Evolutionary conservation across 2,888 invertebrate species (phyloP).

Genomic region (Acrobasis repandana): DNA sequence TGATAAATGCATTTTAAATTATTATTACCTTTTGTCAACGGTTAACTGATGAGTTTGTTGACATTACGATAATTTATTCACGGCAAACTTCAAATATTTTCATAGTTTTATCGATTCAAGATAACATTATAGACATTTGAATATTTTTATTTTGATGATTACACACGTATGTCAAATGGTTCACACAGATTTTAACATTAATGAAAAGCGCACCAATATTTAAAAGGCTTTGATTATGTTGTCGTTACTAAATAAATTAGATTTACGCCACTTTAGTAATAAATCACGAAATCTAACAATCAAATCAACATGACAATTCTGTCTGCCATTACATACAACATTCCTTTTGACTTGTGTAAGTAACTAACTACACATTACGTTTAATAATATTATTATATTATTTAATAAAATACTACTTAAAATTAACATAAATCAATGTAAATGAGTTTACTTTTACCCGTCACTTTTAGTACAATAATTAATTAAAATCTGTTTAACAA

Average conservation of each 20-base stretch:
- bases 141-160: conserved; percentile 26
- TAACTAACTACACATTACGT: no score
- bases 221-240: conserved; percentile 1
- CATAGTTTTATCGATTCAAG: conserved; percentile 69
- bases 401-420: no score
- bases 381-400: no score
- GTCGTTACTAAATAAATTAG: conserved; percentile 21
- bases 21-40: conserved; percentile 54
- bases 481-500: no score
- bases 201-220: neutral
- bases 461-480: no score
- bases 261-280: conserved; percentile 32
- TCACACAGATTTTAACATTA: neutral
- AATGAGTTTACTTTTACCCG: no score
- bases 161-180: neutral
- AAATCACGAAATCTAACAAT: conserved; percentile 49
- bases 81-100: conserved; percentile 61
- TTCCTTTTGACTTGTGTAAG: conserved; percentile 38
- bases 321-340: conserved; percentile 64
- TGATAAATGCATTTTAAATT: conserved; percentile 23
- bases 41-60: conserved; percentile 72
- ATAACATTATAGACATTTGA: conserved; percentile 46
- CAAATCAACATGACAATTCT: conserved; percentile 63
- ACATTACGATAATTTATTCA: conserved; percentile 66
- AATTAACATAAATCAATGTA: no score